Evolutionary conservation across 2,113 vertebrate species (phyloP).

Genomic region (Fregata magnificens): DNA sequence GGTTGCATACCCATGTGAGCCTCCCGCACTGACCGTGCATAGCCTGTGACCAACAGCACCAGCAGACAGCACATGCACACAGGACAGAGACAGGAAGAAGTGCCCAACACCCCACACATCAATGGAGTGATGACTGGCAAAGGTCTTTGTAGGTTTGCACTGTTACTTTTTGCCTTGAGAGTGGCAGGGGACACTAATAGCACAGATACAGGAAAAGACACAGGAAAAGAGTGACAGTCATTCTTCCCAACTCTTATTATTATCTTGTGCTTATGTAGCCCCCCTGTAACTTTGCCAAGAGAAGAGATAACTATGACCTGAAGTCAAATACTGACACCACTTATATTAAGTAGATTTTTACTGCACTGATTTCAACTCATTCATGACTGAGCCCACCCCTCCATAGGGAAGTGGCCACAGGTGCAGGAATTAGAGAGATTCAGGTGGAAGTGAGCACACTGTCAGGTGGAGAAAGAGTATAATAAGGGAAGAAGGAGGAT

Average conservation of each 20-base stretch:
- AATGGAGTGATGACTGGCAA: neutral
- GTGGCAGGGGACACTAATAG: neutral
- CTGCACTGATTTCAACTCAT: neutral
- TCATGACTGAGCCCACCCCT: neutral
- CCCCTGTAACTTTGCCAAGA: neutral
- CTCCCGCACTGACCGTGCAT: fast-evolving
- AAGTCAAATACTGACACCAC: neutral
- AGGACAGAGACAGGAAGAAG: neutral
- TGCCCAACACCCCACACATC: neutral
- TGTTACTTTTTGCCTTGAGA: neutral
- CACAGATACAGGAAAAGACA: neutral
- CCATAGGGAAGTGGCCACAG: neutral
- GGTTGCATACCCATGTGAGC: neutral
- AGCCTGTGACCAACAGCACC: neutral
- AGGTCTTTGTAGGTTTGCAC: neutral
- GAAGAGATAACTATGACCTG: neutral
- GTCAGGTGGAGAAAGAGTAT: neutral
- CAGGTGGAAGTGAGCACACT: neutral
- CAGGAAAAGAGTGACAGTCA: neutral
- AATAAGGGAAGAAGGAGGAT: neutral
- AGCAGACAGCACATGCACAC: neutral
- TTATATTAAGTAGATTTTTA: neutral
- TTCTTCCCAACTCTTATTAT: neutral
- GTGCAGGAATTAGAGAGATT: neutral
- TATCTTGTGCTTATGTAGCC: neutral